These are phyloP conservation scores for Listronotus bonariensis DNA, from an alignment of 1,140 invertebrate genomes.

Conservation along the genomic window DNA sequence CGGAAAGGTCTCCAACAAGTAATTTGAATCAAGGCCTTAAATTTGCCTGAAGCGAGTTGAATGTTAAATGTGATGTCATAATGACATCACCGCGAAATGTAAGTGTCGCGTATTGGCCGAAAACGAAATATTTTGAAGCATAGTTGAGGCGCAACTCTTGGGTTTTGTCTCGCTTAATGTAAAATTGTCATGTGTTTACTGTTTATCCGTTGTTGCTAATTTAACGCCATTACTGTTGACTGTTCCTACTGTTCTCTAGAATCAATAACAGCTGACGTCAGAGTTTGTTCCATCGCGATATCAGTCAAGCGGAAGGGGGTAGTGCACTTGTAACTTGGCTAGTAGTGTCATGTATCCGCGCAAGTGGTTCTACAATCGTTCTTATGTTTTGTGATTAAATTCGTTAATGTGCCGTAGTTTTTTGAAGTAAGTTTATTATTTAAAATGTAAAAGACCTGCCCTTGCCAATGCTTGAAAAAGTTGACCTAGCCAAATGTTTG, in stretches of 20 bases:
- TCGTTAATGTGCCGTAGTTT: constrained; percentile 45
- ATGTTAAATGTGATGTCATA: constrained; percentile 51
- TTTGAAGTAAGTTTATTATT: constrained; percentile 46
- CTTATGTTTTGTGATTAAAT: constrained; percentile 52
- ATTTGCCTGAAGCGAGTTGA: constrained; percentile 47
- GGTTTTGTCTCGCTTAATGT: constrained; percentile 16
- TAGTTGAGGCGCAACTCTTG: constrained; percentile 15
- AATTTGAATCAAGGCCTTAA: constrained; percentile 51
- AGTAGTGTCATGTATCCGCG: constrained; percentile 56
- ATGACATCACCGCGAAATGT: constrained; percentile 55
- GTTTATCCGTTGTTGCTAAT: constrained; percentile 41
- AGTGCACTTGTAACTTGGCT: constrained; percentile 56
- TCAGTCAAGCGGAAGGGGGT: constrained; percentile 47
- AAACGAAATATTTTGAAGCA: constrained; percentile 17
- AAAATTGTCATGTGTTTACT: constrained; percentile 17
- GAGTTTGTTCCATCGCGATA: constrained; percentile 50
- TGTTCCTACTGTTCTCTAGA: constrained; percentile 44
- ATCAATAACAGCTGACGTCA: constrained; percentile 56
- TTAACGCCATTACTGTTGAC: constrained; percentile 46
- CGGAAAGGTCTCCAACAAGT: constrained; percentile 42
- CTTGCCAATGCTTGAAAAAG: neutral
- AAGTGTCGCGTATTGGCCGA: constrained; percentile 35
- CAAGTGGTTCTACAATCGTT: constrained; percentile 53
- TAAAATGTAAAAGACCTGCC: constrained; percentile 13
- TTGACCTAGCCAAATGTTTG: constrained; percentile 22